A percentile compares a stretch with the other conserved stretches of the same genome.
Evolutionary conservation across 2,888 invertebrate genomes (phyloP).

Genomic region (Melinaea menophilus): DNA sequence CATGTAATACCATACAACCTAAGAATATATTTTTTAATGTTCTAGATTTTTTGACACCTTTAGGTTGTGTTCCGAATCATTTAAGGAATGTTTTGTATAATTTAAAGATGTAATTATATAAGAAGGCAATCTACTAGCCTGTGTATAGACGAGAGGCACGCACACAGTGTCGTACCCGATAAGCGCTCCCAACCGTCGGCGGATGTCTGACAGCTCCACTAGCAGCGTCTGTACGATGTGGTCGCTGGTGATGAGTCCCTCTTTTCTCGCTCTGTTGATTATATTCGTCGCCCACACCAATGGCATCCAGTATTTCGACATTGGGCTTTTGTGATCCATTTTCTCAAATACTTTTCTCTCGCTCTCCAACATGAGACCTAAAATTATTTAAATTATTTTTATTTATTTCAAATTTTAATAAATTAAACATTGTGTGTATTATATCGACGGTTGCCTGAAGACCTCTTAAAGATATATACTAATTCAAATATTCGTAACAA

Average conservation of each 20-base stretch:
- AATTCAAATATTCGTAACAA: no score
- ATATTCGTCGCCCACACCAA: constrained; percentile 95
- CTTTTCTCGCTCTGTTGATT: constrained; percentile 91
- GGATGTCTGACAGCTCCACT: constrained; percentile 92
- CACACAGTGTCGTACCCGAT: constrained; percentile 95
- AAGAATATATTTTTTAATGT: no score
- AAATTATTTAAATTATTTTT: constrained; percentile 23
- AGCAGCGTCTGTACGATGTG: constrained; percentile 95
- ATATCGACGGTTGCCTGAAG: no score
- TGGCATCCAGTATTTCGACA: constrained; percentile 95
- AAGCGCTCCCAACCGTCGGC: constrained; percentile 88
- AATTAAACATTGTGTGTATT: no score
- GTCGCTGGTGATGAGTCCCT: constrained; percentile 90
- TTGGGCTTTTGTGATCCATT: constrained; percentile 92
- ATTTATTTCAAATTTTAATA: neutral
- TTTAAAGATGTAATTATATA: no score
- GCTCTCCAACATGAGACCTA: constrained; percentile 93
- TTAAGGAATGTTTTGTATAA: no score
- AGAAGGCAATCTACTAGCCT: constrained; percentile 66
- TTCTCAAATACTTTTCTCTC: constrained; percentile 94
- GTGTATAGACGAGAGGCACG: constrained; percentile 94
- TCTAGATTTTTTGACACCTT: no score
- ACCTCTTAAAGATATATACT: no score
- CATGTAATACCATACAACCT: no score
- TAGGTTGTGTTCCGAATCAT: no score